phyloP scores from a whole-genome alignment of 2,113 vertebrate species.

The Pogonocichla stellata region DNA sequence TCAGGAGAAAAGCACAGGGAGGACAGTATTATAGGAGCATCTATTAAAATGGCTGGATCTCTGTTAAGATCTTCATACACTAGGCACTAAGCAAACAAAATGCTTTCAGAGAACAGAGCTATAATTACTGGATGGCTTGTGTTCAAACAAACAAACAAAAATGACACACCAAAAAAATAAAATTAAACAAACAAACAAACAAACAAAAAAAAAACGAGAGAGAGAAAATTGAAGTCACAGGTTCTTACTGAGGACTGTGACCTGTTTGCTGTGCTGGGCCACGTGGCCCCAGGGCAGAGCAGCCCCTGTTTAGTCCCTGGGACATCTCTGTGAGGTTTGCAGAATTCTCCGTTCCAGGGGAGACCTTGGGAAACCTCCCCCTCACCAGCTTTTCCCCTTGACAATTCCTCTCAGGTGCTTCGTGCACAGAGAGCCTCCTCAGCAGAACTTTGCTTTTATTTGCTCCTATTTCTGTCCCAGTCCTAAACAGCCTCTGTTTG shows the following conservation, averaged over 20 bases:
- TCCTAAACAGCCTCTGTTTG: background rate
- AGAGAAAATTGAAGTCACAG: background rate
- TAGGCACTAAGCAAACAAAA: background rate
- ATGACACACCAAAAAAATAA: background rate
- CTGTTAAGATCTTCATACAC: background rate
- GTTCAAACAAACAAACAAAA: background rate
- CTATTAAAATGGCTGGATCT: background rate
- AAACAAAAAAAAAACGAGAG: background rate
- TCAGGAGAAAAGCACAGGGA: background rate
- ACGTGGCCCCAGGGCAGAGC: rapidly evolving
- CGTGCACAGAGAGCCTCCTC: rapidly evolving
- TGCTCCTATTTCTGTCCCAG: background rate
- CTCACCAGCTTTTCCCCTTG: background rate
- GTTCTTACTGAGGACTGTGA: background rate
- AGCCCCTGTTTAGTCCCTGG: too few species aligned
- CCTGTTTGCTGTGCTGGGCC: background rate
- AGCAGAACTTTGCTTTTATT: background rate
- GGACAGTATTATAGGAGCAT: background rate
- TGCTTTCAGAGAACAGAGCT: background rate
- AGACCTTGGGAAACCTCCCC: background rate
- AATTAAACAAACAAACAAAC: background rate
- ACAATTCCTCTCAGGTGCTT: background rate
- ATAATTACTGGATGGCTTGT: background rate
- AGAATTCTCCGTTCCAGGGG: background rate
- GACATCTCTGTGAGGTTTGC: background rate